Conservation (phyloP, 2,797 vertebrate species). For the Pseudochirops corinnae region DNA sequence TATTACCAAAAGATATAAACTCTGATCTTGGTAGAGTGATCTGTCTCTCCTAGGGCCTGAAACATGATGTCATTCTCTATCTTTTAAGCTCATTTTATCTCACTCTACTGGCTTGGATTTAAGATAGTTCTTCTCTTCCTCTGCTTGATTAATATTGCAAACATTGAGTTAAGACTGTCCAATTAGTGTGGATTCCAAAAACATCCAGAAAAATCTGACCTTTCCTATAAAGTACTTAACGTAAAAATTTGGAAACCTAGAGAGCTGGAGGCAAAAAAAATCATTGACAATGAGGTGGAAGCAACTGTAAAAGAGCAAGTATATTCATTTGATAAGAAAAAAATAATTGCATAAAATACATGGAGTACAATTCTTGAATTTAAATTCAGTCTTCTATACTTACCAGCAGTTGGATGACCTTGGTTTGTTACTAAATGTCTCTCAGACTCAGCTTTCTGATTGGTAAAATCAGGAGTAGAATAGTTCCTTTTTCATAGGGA, state of each 20-base stretch:
- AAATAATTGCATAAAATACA: neutral
- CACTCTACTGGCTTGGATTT: neutral
- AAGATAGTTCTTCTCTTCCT: neutral
- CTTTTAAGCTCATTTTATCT: neutral
- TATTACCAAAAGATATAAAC: neutral
- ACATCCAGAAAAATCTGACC: neutral
- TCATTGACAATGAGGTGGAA: neutral
- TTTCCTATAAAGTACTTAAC: neutral
- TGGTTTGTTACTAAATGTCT: neutral
- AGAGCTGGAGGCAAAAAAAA: neutral
- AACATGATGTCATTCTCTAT: neutral
- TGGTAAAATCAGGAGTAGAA: neutral
- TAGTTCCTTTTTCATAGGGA: neutral
- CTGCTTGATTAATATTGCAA: neutral
- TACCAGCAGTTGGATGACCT: neutral
- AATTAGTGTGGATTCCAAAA: neutral
- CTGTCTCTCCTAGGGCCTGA: neutral
- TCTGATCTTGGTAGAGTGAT: neutral
- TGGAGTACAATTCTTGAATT: neutral
- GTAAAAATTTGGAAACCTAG: neutral
- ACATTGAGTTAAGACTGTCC: neutral
- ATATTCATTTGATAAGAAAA: neutral
- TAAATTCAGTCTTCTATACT: neutral
- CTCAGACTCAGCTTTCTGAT: neutral
- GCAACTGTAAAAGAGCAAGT: neutral